Evolutionary conservation across 2,888 invertebrate genomes (phyloP).

Genomic region (Mimumesa dahlbomi): DNA sequence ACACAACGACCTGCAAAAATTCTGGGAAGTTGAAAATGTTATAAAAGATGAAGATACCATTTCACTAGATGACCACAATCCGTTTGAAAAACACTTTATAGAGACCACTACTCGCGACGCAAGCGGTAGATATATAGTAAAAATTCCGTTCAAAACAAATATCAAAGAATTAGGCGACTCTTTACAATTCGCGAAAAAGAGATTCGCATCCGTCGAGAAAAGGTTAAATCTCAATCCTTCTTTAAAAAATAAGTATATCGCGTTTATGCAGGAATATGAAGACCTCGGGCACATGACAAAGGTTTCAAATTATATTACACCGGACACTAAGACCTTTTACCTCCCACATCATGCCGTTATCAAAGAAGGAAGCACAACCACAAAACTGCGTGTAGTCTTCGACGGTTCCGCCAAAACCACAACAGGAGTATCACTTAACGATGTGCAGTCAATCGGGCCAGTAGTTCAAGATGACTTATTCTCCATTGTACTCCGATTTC

Average conservation of each 20-base stretch:
- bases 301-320: neutral
- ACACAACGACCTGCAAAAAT: neutral
- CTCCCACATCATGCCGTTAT: neutral
- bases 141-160: neutral
- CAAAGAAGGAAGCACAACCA: neutral
- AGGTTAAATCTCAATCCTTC: neutral
- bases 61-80: neutral
- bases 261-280: neutral
- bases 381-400: neutral
- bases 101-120: neutral
- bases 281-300: neutral
- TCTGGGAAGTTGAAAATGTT: constrained; percentile 4
- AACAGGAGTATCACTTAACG: neutral
- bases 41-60: no score
- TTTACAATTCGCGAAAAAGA: neutral
- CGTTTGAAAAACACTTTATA: neutral
- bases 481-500: neutral
- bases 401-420: neutral
- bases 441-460: neutral
- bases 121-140: neutral
- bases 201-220: neutral
- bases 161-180: neutral
- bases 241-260: neutral
- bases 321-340: neutral
- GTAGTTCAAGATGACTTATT: neutral